Evolutionary conservation across 2,888 invertebrate species (phyloP).

Genomic region (Sinhomidia bicolor): DNA sequence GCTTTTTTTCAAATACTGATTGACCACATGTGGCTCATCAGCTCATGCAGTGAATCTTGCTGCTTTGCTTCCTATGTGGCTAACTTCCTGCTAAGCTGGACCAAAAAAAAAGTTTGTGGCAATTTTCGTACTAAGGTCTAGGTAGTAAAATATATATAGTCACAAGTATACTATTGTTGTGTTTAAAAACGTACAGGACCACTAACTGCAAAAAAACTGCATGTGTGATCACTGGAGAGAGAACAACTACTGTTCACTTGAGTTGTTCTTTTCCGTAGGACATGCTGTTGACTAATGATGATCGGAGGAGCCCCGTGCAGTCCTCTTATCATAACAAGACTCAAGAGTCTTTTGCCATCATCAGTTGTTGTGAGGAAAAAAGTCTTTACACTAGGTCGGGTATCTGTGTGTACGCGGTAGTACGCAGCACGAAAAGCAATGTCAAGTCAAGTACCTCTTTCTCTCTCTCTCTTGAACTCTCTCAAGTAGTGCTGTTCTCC

Average conservation of each 20-base stretch:
- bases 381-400: slow-evolving; percentile 71
- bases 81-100: slow-evolving; percentile 69
- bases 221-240: slow-evolving; percentile 68
- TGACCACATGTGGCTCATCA: slow-evolving; percentile 70
- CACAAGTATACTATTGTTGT: background rate
- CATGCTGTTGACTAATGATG: slow-evolving; percentile 74
- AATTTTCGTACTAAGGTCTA: slow-evolving; percentile 34
- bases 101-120: slow-evolving; percentile 56
- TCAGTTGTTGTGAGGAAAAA: slow-evolving; percentile 48
- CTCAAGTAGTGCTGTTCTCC: slow-evolving; percentile 56
- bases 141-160: background rate
- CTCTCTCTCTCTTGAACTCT: too few species aligned
- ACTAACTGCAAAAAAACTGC: slow-evolving; percentile 56
- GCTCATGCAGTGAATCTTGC: slow-evolving; percentile 69
- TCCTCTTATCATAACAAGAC: slow-evolving; percentile 67
- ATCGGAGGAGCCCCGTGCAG: slow-evolving; percentile 72
- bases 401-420: background rate
- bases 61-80: slow-evolving; percentile 72
- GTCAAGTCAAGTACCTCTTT: slow-evolving; percentile 73
- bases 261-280: slow-evolving; percentile 70
- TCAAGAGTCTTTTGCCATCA: slow-evolving; percentile 61
- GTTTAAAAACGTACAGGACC: slow-evolving; percentile 26
- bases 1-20: slow-evolving; percentile 29
- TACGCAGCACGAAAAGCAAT: slow-evolving; percentile 55
- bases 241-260: slow-evolving; percentile 64